Evolutionary conservation across 2,113 vertebrate species (phyloP).

Genomic region (Mesitornis unicolor): DNA sequence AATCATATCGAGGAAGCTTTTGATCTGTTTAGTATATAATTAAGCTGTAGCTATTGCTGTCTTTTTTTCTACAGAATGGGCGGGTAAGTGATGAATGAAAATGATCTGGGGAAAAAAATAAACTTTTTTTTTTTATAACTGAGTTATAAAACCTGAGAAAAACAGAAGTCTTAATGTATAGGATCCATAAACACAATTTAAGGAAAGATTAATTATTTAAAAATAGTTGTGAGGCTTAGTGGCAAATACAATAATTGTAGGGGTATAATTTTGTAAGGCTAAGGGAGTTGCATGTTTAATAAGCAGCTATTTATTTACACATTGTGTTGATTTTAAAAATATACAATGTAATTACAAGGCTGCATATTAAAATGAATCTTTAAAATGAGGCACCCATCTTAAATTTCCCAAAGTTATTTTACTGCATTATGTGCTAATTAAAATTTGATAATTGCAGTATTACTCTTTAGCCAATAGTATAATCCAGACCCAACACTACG

Average conservation of each 20-base stretch:
- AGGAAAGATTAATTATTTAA: not conserved
- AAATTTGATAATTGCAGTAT: not conserved
- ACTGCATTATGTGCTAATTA: not conserved
- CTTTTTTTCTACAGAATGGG: not conserved
- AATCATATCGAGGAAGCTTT: constrained; percentile 26
- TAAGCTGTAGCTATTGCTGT: not conserved
- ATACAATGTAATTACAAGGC: not conserved
- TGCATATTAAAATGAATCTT: not conserved
- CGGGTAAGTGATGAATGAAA: not conserved
- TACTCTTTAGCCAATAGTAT: not conserved
- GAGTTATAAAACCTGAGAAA: constrained; percentile 26
- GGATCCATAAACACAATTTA: not conserved
- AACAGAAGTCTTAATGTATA: not conserved
- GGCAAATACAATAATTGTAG: not conserved
- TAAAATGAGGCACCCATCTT: not conserved
- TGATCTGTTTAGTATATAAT: constrained; percentile 28
- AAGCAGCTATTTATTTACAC: not conserved
- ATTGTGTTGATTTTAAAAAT: not conserved
- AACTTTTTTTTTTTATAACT: not conserved
- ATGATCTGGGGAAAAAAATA: not conserved
- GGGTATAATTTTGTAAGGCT: not conserved
- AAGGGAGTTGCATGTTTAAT: not conserved
- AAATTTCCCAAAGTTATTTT: not conserved
- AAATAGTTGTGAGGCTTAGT: not conserved
- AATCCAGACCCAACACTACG: not conserved